phyloP scores from a whole-genome alignment of 2,888 invertebrate species.

The Sabellastarte sp. region DNA sequence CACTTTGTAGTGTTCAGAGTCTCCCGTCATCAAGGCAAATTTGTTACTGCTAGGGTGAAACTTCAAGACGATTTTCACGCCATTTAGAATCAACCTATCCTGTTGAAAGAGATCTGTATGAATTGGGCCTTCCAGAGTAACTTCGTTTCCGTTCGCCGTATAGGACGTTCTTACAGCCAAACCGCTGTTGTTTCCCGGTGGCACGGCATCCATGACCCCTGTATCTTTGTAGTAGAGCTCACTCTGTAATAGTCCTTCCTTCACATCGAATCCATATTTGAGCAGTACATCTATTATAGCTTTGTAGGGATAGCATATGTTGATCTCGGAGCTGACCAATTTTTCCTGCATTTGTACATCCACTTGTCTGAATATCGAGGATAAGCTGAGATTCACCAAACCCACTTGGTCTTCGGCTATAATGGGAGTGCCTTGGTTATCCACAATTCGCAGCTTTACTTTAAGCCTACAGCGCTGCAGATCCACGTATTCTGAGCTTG shows the following conservation, averaged over 20 bases:
- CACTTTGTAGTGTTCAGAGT: background rate
- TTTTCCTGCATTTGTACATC: constrained; percentile 6
- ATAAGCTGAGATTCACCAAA: constrained; percentile 1
- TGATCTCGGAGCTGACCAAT: background rate
- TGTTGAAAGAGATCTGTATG: background rate
- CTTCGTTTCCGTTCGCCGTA: background rate
- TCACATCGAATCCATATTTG: background rate
- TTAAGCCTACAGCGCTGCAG: background rate
- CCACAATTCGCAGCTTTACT: background rate
- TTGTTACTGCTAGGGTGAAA: background rate
- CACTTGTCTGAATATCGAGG: constrained; percentile 2
- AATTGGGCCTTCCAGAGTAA: background rate
- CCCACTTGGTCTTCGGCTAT: background rate
- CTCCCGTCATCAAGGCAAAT: background rate
- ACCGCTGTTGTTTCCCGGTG: background rate
- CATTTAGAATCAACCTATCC: background rate
- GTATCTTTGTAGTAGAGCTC: background rate
- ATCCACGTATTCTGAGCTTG: background rate
- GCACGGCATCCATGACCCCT: background rate
- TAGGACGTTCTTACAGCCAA: background rate
- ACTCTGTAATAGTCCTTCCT: background rate
- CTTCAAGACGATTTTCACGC: background rate
- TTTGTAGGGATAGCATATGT: background rate
- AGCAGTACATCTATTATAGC: background rate
- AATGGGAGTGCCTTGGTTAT: background rate